Conservation (phyloP, 2,797 vertebrate genomes). For the Acanthopagrus latus region DNA sequence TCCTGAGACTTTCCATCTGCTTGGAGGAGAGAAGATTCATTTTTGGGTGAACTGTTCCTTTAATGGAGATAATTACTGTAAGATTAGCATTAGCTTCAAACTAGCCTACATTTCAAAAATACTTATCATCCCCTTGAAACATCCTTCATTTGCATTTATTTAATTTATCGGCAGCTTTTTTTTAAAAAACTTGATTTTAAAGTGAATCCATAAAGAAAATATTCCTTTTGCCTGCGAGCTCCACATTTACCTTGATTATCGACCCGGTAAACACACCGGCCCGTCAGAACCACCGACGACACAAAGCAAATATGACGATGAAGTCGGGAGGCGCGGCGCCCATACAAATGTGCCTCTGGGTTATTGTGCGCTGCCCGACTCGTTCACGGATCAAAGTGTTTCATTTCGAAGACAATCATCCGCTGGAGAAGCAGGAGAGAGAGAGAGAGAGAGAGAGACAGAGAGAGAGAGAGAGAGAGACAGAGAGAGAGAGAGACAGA, state of each 20-base stretch:
- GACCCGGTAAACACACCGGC: constrained; percentile 3
- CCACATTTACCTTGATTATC: constrained; percentile 17
- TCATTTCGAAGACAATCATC: constrained; percentile 39
- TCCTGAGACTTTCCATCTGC: too few species aligned
- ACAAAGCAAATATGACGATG: constrained; percentile 32
- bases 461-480: too few species aligned
- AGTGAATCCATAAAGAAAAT: constrained; percentile 9
- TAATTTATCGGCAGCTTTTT: background rate
- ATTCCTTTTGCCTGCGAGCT: constrained; percentile 4
- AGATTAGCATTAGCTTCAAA: background rate
- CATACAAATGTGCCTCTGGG: constrained; percentile 12
- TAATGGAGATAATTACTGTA: too few species aligned
- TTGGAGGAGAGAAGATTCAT: too few species aligned
- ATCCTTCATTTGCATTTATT: background rate
- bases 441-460: constrained; percentile 1
- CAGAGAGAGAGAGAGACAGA: too few species aligned
- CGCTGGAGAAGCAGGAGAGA: background rate
- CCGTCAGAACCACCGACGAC: constrained; percentile 5
- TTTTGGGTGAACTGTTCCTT: too few species aligned
- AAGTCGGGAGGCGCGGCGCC: constrained; percentile 14
- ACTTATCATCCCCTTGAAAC: background rate
- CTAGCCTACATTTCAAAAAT: background rate
- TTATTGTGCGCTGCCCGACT: constrained; percentile 13
- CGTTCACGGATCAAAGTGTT: constrained; percentile 40
- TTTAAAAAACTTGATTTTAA: too few species aligned